Evolutionary conservation across 2,113 vertebrate genomes (phyloP).

Genomic region (Archocentrus centrarchus): DNA sequence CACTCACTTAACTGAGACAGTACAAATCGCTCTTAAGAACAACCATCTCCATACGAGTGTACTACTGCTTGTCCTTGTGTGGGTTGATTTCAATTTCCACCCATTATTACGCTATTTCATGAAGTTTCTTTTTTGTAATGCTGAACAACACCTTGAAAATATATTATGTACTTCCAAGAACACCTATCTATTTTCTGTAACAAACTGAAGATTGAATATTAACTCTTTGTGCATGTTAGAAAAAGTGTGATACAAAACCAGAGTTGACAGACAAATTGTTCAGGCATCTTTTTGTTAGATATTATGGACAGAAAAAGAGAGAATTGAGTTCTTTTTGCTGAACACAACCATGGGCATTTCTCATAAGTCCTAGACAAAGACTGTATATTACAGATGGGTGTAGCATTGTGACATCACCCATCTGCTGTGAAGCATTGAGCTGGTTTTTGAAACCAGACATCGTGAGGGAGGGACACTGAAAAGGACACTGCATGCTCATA

Average conservation of each 20-base stretch:
- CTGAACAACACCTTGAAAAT: background rate
- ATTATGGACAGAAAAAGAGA: background rate
- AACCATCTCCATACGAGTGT: background rate
- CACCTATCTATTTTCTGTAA: background rate
- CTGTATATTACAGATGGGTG: background rate
- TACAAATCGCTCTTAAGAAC: slow-evolving; percentile 11
- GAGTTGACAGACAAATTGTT: background rate
- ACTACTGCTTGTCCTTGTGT: background rate
- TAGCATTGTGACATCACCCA: background rate
- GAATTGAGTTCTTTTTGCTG: background rate
- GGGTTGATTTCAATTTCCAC: slow-evolving; percentile 2
- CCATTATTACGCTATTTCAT: background rate
- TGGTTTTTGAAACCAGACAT: background rate
- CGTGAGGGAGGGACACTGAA: background rate
- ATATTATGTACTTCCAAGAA: background rate
- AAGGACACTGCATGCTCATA: background rate
- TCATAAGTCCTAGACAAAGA: background rate
- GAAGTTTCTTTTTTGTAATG: background rate
- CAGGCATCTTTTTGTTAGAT: background rate
- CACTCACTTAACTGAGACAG: slow-evolving; percentile 26
- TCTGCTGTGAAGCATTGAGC: background rate
- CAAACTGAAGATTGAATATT: slow-evolving; percentile 2
- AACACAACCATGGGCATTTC: background rate
- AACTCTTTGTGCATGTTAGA: background rate
- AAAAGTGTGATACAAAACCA: slow-evolving; percentile 1